These are phyloP conservation scores for Yponomeuta plumbellus DNA, from an alignment of 2,888 invertebrate genomes.

Conservation along the genomic window DNA sequence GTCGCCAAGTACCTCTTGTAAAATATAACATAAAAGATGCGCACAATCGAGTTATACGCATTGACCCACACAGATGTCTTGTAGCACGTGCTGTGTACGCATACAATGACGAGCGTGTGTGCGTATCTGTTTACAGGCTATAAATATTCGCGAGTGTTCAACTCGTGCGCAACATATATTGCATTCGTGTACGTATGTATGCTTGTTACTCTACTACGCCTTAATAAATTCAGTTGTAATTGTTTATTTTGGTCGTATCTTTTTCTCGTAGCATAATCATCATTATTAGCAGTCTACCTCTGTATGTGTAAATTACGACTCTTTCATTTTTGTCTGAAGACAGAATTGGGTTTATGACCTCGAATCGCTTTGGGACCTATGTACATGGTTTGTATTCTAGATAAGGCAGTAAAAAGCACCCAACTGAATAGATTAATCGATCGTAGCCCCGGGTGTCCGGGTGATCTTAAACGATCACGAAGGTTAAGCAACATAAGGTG, in stretches of 20 bases:
- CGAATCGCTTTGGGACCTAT: too few species aligned
- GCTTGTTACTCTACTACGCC: neutral
- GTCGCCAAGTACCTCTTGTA: too few species aligned
- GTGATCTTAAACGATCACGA: too few species aligned
- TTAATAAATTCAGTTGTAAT: constrained; percentile 8
- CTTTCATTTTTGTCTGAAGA: too few species aligned
- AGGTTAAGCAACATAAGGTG: too few species aligned
- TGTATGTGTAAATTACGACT: neutral
- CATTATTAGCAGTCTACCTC: neutral
- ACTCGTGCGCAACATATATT: constrained; percentile 36
- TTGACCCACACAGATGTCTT: constrained; percentile 29
- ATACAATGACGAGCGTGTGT: constrained; percentile 25
- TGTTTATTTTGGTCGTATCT: constrained; percentile 3
- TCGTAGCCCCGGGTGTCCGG: too few species aligned
- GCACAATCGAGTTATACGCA: constrained; percentile 24
- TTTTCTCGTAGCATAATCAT: neutral
- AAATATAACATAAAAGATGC: neutral
- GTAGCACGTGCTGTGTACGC: neutral
- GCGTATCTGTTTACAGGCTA: constrained; percentile 60
- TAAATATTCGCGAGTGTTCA: constrained; percentile 66
- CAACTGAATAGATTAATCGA: too few species aligned
- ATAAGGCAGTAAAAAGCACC: too few species aligned
- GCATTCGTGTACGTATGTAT: neutral
- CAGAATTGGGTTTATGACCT: too few species aligned
- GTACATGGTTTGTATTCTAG: too few species aligned